phyloP scores from a whole-genome alignment of 2,888 invertebrate genomes.

The Drosophila longiperda region DNA sequence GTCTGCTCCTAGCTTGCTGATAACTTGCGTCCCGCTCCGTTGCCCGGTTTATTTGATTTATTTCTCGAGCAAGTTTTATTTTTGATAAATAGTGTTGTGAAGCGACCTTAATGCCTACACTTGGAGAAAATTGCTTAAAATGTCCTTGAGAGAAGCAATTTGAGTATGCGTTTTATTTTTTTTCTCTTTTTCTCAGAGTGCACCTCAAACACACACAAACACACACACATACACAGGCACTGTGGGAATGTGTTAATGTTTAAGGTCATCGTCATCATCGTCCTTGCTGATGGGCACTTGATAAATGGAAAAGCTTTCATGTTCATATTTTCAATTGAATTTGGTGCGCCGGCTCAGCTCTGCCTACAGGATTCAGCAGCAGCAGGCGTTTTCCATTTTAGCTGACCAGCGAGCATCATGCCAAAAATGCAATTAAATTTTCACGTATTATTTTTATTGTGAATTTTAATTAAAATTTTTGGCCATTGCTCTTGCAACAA shows the following conservation, averaged over 20 bases:
- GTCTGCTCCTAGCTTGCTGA: slow-evolving; percentile 8
- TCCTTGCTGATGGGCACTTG: slow-evolving; percentile 38
- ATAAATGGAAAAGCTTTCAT: slow-evolving; percentile 74
- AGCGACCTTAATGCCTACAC: slow-evolving; percentile 24
- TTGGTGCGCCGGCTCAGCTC: slow-evolving; percentile 33
- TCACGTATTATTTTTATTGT: slow-evolving; percentile 38
- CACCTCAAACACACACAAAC: not conserved
- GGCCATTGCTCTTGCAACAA: slow-evolving; percentile 8
- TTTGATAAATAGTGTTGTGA: slow-evolving; percentile 64
- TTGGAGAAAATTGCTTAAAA: not conserved
- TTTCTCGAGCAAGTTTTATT: slow-evolving; percentile 30
- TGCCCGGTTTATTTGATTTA: slow-evolving; percentile 59
- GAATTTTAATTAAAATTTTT: slow-evolving; percentile 55
- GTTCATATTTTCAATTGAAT: slow-evolving; percentile 76
- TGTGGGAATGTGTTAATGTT: slow-evolving; percentile 76
- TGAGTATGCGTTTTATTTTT: not conserved
- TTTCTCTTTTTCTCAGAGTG: not conserved
- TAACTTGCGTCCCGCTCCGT: slow-evolving; percentile 52
- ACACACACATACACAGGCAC: not conserved
- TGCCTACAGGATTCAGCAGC: slow-evolving; percentile 36
- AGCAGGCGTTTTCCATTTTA: slow-evolving; percentile 11
- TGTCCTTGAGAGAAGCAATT: not conserved
- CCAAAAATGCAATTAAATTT: slow-evolving; percentile 67
- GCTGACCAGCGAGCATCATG: slow-evolving; percentile 42
- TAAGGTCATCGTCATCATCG: slow-evolving; percentile 56